A percentile compares a stretch with the other conserved stretches of the same genome.
phyloP scores from a whole-genome alignment of 2,888 invertebrate genomes.

The Fragum fragum region DNA sequence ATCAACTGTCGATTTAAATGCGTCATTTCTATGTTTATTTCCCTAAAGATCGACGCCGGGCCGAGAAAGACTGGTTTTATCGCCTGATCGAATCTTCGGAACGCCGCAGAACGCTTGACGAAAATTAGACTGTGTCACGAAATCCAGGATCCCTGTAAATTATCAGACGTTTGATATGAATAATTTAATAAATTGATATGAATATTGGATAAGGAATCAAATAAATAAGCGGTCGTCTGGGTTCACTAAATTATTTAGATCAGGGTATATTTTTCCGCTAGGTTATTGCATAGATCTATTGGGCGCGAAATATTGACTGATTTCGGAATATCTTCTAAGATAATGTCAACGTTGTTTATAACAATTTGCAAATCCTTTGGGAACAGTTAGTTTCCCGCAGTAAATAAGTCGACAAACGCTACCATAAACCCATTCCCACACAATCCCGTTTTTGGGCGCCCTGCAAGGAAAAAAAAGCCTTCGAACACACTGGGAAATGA shows the following conservation, averaged over 20 bases:
- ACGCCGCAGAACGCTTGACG: conserved; percentile 1
- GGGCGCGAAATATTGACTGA: background rate
- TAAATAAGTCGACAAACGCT: too few relatives aligned
- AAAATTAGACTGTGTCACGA: conserved; percentile 26
- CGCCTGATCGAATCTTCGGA: conserved; percentile 20
- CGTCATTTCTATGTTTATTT: background rate
- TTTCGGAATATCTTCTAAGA: too few relatives aligned
- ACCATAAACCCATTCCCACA: too few relatives aligned
- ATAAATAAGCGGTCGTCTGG: conserved; percentile 24
- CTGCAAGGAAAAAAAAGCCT: too few relatives aligned
- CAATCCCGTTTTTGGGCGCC: too few relatives aligned
- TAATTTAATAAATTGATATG: conserved; percentile 28
- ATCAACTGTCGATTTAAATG: background rate
- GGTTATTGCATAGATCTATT: background rate
- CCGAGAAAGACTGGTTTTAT: conserved; percentile 8
- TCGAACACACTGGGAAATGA: too few relatives aligned
- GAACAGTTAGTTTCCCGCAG: too few relatives aligned
- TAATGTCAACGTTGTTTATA: too few relatives aligned
- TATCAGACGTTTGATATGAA: conserved; percentile 11
- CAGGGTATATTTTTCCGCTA: background rate
- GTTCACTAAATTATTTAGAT: background rate
- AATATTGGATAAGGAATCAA: conserved; percentile 30
- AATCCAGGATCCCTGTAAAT: conserved; percentile 21
- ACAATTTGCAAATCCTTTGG: too few relatives aligned
- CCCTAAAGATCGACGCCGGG: background rate